Base-by-base conservation (phyloP, 2,113 vertebrate species). In the Stigmatopora nigra region DNA sequence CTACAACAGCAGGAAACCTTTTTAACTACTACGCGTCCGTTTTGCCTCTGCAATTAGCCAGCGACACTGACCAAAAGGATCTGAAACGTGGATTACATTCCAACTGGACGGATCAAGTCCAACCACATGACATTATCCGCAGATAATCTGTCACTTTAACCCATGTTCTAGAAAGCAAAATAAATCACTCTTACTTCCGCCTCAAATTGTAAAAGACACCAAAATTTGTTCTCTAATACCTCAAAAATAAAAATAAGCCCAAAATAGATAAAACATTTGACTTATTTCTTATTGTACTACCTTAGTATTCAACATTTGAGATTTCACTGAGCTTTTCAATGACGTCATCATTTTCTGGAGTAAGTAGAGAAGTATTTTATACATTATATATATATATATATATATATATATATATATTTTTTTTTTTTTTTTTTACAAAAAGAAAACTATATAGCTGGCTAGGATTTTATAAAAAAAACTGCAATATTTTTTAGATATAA, bases 31-130 rank as follows among this genome's bases (percentile, higher is more conserved):
- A 59, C 35, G 14, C 46, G 70, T 75, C 75, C 80, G 57, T 81
- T 84, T 72, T 79, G 82, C 81, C 68, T 80, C 68, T 25, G 35
- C 79, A 86, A 88, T 90, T 87, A 87, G 86, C 81, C 45, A 17
- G 78, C 72, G 74, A 76, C 70, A 70, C 64, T 62, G 63, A 58
- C 44, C 51, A 52, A 52, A 69, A 78, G 65, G 17, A 68, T 72
- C 60, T 73, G 66, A 73, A 8, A 17, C 22, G 36, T 73, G 67
- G 81, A 83, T 88, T 79, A 83, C 65, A 78, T 67, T 57, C 63
- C 38, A 47, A 66, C 68, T 73, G 70, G 56, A 61, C 69, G 70
- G 73, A 73, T 67, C 49, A 76, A 65, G 64, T 69, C 57, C 20
- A 15, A 57, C 2, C 11, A 13, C 63, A 79, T 74, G 68, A 80